Base-by-base conservation (phyloP, 1,140 invertebrate genomes). In the Maconellicoccus hirsutus region DNA sequence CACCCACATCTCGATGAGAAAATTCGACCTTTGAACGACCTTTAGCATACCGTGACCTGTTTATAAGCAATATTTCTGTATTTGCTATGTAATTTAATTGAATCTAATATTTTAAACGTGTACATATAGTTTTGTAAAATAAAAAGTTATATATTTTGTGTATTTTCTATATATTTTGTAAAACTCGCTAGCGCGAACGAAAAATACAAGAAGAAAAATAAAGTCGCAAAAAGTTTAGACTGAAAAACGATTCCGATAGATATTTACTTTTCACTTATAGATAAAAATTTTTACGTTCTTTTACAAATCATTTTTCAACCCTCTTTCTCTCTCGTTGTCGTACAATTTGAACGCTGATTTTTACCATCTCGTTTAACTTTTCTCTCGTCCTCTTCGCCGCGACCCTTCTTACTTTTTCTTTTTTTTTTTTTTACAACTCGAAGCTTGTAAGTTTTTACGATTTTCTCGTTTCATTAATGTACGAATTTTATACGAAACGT, bases 251-350 rank as follows among this genome's bases (percentile, higher is more conserved):
- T 52, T 33, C 42, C 12, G 12, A 52, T 52, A 52, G 10, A 52
- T 52, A 52, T 52, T 52, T 52, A 52, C 42, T 52, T 52, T 52
- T 52, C 42, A 52, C 42, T 52, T 52, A 52, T 52, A 52, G 42
- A 52, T 52, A 52, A 52, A 33, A 52, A 52, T 52, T 52, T 52
- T 52, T 52, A 52, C 42, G 42, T 52, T 52, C 42, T 52, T 52
- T 52, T 52, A 52, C n/a, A 52, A 52, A 52, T 52, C 42, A 52
- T 52, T 52, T 52, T 52, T 52, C 42, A 52, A 2, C n/a, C 29
- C 42, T 14, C 42, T 52, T 2, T 52, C 42, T 6, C n/a, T 8
- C n/a, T 3, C 2, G n/a, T 38, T 38, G 33, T 6, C 33, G 29
- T 33, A 33, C 29, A 33, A 33, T 33, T 33, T 33, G 29, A 52